Percentiles rank a stretch among this genome's conserved stretches.
Evolutionary conservation across 2,888 invertebrate species (phyloP).

Genomic region (Pediacus dermestoides): DNA sequence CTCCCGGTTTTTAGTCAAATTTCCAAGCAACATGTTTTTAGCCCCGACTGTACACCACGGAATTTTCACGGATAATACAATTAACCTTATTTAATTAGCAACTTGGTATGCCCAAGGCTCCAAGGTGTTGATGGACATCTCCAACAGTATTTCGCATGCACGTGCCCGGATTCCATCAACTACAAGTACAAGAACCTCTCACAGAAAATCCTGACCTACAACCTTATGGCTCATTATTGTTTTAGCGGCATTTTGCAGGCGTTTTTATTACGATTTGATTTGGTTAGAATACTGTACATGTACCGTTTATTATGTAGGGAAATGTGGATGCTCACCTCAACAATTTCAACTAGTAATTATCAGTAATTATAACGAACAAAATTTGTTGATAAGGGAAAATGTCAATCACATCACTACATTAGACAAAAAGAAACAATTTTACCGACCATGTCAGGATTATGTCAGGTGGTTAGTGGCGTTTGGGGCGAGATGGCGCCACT

Average conservation of each 20-base stretch:
- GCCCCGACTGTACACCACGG: conserved; percentile 13
- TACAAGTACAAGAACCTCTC: conserved; percentile 16
- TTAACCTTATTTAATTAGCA: background rate
- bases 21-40: conserved; percentile 15
- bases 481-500: too few species aligned
- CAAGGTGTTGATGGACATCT: background rate
- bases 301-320: background rate
- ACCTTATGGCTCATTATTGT: conserved; percentile 15
- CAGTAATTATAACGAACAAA: background rate
- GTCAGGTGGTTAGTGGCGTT: too few species aligned
- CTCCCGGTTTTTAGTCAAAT: too few species aligned
- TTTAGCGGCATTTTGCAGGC: conserved; percentile 13
- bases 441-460: too few species aligned
- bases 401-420: conserved; percentile 21
- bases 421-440: conserved; percentile 15
- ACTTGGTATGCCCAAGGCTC: background rate
- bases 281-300: background rate
- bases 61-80: background rate
- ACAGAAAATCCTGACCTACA: conserved; percentile 22
- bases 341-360: conserved; percentile 13
- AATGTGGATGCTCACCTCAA: conserved; percentile 11
- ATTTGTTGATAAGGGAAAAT: conserved; percentile 21
- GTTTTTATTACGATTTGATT: background rate
- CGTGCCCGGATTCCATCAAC: conserved; percentile 13
- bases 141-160: conserved; percentile 8